phyloP scores from a whole-genome alignment of 1,140 invertebrate species.

The Monochamus saltuarius region DNA sequence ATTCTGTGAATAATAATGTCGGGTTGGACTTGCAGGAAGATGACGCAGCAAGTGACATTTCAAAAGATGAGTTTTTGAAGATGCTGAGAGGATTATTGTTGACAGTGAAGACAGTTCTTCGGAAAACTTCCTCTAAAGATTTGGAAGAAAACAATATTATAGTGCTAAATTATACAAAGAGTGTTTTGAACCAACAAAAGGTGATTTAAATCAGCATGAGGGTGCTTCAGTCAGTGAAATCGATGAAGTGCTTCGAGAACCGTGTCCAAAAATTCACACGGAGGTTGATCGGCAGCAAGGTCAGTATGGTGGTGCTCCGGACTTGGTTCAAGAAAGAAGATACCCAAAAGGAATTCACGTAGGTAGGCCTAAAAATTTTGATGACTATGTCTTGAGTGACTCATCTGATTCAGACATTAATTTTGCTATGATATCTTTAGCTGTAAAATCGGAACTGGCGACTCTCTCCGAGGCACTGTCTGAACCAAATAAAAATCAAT shows the following conservation, averaged over 20 bases:
- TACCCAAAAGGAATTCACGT: constrained; percentile 1
- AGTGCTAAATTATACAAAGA: no score
- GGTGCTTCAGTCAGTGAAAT: no score
- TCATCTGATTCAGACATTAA: constrained; percentile 5
- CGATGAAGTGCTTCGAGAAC: no score
- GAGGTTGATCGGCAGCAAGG: background rate
- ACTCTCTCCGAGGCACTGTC: constrained; percentile 27
- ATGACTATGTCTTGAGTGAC: constrained; percentile 6
- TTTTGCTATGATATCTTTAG: constrained; percentile 20
- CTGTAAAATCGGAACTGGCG: constrained; percentile 14
- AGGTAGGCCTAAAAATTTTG: constrained; percentile 1
- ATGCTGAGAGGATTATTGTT: background rate
- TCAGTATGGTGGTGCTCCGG: background rate
- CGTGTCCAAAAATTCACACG: no score
- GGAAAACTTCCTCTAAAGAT: no score
- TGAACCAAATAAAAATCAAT: no score
- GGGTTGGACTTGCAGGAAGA: no score
- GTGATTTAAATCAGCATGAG: no score
- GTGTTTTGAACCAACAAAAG: no score
- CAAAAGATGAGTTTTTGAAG: background rate
- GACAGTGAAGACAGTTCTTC: no score
- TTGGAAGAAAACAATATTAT: no score
- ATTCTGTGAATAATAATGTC: constrained; percentile 7
- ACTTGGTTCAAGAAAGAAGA: background rate
- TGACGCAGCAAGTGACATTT: no score